Conservation (phyloP, 30 jellyfish, hydroid and myxozoan genomes). For the Aurelia sp. region DNA sequence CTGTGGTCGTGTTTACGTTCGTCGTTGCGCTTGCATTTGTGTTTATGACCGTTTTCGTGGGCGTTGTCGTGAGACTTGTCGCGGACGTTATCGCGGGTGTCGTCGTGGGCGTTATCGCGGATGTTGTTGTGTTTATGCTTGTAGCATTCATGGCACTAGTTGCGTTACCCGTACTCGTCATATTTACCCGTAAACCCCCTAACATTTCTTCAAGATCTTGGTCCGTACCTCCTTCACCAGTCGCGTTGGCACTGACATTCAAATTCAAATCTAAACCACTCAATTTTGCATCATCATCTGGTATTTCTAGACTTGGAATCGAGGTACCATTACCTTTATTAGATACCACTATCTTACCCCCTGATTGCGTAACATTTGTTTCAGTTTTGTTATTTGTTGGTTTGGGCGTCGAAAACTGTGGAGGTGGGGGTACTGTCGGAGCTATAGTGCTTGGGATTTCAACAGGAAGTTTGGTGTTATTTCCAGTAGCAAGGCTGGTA, state of each 20-base stretch:
- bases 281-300: constrained; percentile 49
- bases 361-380: constrained; percentile 8
- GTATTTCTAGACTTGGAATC: constrained; percentile 49
- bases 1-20: neutral
- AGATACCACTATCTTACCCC: neutral
- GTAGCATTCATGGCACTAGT: neutral
- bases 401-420: constrained; percentile 9
- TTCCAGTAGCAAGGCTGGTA: neutral
- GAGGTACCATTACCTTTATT: neutral
- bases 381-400: constrained; percentile 15
- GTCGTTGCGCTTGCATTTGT: neutral
- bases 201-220: constrained; percentile 2
- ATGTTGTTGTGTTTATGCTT: neutral
- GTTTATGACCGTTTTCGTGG: neutral
- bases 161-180: neutral
- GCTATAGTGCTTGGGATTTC: constrained; percentile 29
- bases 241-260: constrained; percentile 7
- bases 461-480: neutral
- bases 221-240: constrained; percentile 14
- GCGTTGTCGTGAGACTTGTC: neutral
- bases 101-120: neutral
- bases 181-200: neutral
- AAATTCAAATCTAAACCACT: neutral
- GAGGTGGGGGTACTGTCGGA: constrained; percentile 74
- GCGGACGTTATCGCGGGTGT: neutral